Base-by-base conservation (phyloP, 2,113 vertebrate species). In the Saccopteryx bilineata region DNA sequence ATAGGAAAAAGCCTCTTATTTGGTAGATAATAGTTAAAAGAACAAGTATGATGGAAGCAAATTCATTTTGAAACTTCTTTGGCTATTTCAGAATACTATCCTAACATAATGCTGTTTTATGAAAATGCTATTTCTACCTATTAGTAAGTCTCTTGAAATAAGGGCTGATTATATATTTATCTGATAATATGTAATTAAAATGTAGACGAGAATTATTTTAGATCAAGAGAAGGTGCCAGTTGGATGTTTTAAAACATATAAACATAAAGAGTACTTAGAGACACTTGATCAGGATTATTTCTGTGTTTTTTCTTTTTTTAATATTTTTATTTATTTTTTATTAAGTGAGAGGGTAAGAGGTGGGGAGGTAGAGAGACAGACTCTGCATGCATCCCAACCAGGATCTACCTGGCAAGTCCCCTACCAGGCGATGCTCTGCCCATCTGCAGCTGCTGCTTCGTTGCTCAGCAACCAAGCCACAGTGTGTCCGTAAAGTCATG, bases 71-170 rank as follows among this genome's bases (percentile, higher is more conserved):
- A 83, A 63, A 65, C 9, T 33, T 93, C 66, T 78, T 84, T 90
- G 52, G 12, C 39, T 92, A 3, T 86, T 71, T 83, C 15, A 61
- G 69, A 56, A 74, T 56, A 80, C 9, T 52, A 12, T 84, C 18
- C 18, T 94, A 69, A 76, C 7, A 23, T 86, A 87, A 91, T 69
- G 6, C 50, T 89, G 31, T 92, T 94, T 86, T 94, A 46, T 39
- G 52, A 83, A 92, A 85, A 81, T 75, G 66, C 19, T 92, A 90
- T 75, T 90, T 90, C 12, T 86, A 50, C n/a, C 6, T 86, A 9
- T 50, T 86, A 90, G 60, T 95, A 79, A 58, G 31, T 48, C 18
- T 80, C 80, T 86, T 75, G 48, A 93, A 68, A 74, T 24, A 74
- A 58, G 26, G 3, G 7, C 68, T 80, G 46, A 65, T 86, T 92